A percentile compares a stretch with the other conserved stretches of the same genome.
phyloP scores from a whole-genome alignment of 2,797 vertebrate genomes.

The Acestrorhynchus altus region DNA sequence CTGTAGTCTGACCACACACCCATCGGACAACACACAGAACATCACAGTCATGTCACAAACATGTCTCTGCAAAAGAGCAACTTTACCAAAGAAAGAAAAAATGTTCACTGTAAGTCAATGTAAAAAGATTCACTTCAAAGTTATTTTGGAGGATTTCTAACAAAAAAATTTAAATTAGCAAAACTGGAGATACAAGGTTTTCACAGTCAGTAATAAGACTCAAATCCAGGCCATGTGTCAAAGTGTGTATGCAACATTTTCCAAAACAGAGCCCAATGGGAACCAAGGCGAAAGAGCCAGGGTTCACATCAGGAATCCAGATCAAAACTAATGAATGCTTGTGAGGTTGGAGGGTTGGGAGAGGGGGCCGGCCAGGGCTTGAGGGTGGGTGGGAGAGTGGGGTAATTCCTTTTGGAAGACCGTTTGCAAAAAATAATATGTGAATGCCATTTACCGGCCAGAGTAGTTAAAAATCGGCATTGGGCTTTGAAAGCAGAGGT shows the following conservation, averaged over 20 bases:
- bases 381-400: conserved; percentile 44
- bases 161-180: too few relatives aligned
- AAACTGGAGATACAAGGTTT: too few relatives aligned
- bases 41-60: too few relatives aligned
- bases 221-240: conserved; percentile 8
- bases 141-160: too few relatives aligned
- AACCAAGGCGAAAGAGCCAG: conserved; percentile 37
- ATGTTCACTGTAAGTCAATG: too few relatives aligned
- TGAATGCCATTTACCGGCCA: conserved; percentile 68
- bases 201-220: too few relatives aligned
- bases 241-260: conserved; percentile 15
- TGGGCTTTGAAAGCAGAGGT: conserved; percentile 60
- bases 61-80: too few relatives aligned
- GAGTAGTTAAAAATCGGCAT: conserved; percentile 64
- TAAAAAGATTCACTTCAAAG: too few relatives aligned
- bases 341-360: conserved; percentile 27
- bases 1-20: too few relatives aligned
- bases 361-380: conserved; percentile 30
- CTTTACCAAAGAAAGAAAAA: too few relatives aligned
- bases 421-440: conserved; percentile 66
- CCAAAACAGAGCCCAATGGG: conserved; percentile 31
- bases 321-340: conserved; percentile 66
- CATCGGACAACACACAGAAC: too few relatives aligned
- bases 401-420: conserved; percentile 59
- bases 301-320: conserved; percentile 62